A percentile compares a stretch with the other conserved stretches of the same genome.
phyloP scores from a whole-genome alignment of 2,888 invertebrate genomes.

The Idaea biselata region DNA sequence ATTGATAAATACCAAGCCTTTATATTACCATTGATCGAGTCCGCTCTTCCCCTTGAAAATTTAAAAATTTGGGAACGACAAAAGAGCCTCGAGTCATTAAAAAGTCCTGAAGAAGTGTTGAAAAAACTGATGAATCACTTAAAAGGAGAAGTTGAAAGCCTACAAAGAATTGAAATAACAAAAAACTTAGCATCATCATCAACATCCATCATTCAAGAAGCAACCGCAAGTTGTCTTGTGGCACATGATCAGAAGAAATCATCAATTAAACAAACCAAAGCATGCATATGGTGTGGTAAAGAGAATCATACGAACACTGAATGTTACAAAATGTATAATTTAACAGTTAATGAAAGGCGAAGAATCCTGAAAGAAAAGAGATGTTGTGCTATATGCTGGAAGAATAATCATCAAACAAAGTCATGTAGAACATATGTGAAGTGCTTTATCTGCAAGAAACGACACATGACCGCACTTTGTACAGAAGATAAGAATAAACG shows the following conservation, averaged over 20 bases:
- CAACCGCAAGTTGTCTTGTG: constrained; percentile 6
- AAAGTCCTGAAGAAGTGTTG: no score
- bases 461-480: constrained; percentile 2
- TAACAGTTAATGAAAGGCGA: constrained; percentile 2
- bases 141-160: no score
- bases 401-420: constrained; percentile 3
- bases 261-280: not conserved
- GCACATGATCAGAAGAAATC: not conserved
- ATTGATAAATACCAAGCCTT: constrained; percentile 14
- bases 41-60: constrained; percentile 13
- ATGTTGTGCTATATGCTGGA: constrained; percentile 4
- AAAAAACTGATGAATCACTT: no score
- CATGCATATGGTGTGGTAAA: constrained; percentile 8
- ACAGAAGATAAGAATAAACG: not conserved
- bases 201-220: not conserved
- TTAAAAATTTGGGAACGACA: constrained; percentile 10
- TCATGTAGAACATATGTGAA: not conserved
- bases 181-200: no score
- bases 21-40: constrained; percentile 18
- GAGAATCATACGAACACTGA: not conserved
- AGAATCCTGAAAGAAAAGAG: not conserved
- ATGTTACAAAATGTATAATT: constrained; percentile 7
- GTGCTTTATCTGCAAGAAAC: not conserved
- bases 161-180: no score
- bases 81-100: not conserved